Evolutionary conservation across 2,797 vertebrate genomes (phyloP), one percentile per base, ranked within the genome.

Genomic region (Sphaeramia orbicularis): DNA sequence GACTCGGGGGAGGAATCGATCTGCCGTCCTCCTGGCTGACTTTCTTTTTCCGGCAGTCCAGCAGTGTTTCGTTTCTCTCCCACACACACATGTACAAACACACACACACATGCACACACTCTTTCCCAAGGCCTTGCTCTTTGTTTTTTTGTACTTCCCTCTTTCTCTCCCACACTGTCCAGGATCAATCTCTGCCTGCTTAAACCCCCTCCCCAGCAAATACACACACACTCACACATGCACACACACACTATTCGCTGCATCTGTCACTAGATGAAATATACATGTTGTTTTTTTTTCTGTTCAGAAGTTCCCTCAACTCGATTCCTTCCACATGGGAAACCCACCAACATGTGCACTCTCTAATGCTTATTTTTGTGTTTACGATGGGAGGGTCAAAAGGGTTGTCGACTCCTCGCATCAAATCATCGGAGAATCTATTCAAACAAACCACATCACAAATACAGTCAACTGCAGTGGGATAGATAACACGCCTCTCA

Each of bases 1-100:
- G 87, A 64, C 89, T 89, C 86, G 14, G 53, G 89, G 91, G 90
- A 90, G 81, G 86, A 74, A 92, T 92, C 74, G 89, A 92, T 92
- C 89, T 79, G 53, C 85, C 60, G 71, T 86, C 86, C 89, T 89
- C 77, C 85, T 83, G 87, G 81, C 87, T 87, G 85, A 83, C 79
- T 86, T 80, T 85, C 81, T 80, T 87, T 83, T 89, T 88, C 89
- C 81, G 86, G 85, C 82, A 78, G 81, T 81, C 83, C 83, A 62
- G 84, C 73, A 65, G 70, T 84, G 80, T 84, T 82, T 86, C 67
- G 56, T 78, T 78, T 81, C 81, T 80, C 85, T 77, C 85, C 61
- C 85, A 53, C 80, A 59, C 78, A 72, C 76, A 65, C 69, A 57
- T 42, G 52, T 54, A 61, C 49, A 65, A 52, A 44, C 47, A 41